Conservation (phyloP, 1,140 invertebrate genomes). For the Campoletis sonorensis region DNA sequence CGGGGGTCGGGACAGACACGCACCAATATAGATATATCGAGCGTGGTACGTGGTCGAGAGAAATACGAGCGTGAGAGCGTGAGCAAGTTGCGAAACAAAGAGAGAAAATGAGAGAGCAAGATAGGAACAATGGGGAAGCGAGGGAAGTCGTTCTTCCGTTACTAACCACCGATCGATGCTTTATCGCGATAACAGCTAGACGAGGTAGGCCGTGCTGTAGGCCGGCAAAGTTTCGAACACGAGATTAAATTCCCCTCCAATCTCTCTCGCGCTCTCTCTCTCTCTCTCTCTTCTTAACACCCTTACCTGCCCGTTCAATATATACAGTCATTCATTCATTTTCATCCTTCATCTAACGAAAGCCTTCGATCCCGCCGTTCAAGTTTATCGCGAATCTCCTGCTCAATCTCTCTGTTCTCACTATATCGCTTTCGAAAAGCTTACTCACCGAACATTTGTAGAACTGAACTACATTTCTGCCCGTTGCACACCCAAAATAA, state of each 20-base stretch:
- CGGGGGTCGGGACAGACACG: conserved; percentile 46
- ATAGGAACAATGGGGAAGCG: conserved; percentile 32
- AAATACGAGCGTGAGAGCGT: conserved; percentile 47
- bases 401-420: not conserved
- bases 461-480: conserved; percentile 54
- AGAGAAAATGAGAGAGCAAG: conserved; percentile 42
- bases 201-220: conserved; percentile 47
- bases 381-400: not conserved
- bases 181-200: conserved; percentile 66
- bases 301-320: not conserved
- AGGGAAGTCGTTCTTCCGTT: conserved; percentile 63
- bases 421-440: not conserved
- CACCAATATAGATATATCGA: conserved; percentile 41
- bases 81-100: conserved; percentile 44
- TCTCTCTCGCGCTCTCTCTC: not conserved
- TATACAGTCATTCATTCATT: not conserved
- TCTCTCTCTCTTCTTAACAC: not conserved
- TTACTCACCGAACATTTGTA: conserved; percentile 47
- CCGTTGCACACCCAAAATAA: conserved; percentile 50
- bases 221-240: conserved; percentile 60
- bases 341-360: conserved; percentile 18
- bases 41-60: conserved; percentile 47
- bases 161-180: conserved; percentile 64
- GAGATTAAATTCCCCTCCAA: conserved; percentile 52
- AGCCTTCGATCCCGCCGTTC: not conserved